Evolutionary conservation across 2,113 vertebrate species (phyloP), one percentile per base, ranked within the genome.

Genomic region (Pseudorectes ferrugineus): DNA sequence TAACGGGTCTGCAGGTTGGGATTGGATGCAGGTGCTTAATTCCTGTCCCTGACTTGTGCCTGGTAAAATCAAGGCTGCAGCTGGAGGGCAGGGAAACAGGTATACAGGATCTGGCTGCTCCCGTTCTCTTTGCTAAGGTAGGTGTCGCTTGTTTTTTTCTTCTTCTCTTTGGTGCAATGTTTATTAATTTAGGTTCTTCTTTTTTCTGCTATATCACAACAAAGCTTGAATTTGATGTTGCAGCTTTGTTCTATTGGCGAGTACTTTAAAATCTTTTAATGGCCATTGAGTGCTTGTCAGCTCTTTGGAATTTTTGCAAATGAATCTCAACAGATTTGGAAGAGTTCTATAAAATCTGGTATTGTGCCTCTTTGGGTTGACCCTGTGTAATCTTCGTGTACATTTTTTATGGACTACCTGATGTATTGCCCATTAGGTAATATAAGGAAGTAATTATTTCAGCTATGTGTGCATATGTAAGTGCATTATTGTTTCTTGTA

Each of bases 261-360:
- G 28, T 91, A 52, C 18, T 86, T 85, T 43, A 1, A 51, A 67
- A 46, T 80, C 26, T 62, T 74, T 81, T 75, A 20, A 45, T 59
- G 18, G 40, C 8, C 0, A 0, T 33, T 23, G 6, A 74, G 31
- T 25, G 6, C 2, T 70, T 77, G 8, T 35, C 0, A 22, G 46
- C 21, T 58, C 14, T 59, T 74, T 23, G 35, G 45, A 55, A 59
- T 72, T 51, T 70, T 42, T 90, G 42, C 11, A 73, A n/a, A 25
- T 45, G 13, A 42, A 22, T 76, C 63, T 85, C 24, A 42, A 2
- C 6, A 45, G 22, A 45, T 45, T 75, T 88, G 13, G 19, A 46
- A 78, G 67, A 58, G 28, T 71, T 80, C 40, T 18, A 15, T 18
- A 74, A 67, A 70, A 70, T 49, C 18, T 73, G 21, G 0, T 20